Evolutionary conservation across 2,888 invertebrate species (phyloP), one percentile per base, ranked within the genome.

Genomic region (Cheilosia scutellata): DNA sequence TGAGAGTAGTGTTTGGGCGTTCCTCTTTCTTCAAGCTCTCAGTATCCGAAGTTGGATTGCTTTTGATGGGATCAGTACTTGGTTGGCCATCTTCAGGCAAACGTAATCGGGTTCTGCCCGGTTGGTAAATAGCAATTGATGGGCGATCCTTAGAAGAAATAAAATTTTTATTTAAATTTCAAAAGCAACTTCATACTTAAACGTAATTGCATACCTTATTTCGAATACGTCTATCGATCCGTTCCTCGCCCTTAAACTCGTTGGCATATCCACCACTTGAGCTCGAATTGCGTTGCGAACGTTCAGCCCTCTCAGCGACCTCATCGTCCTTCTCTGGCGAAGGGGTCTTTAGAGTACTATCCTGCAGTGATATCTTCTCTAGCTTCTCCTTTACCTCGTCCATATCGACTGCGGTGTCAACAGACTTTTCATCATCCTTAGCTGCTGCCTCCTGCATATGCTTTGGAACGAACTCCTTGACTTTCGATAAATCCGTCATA

Each of bases 121-220:
- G 98, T 88, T 97, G 95, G 92, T 98, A 98, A 88, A 98, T 96
- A 82, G 96, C 96, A 91, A 97, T 95, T 53, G 97, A 96, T 29
- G 98, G 98, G 51, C 98, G 96, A 93, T 98, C 97, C 96, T 96
- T 89, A 90, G 87, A 71, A 75, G 27, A 42, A 71, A 66, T 40
- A 82, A 49, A 31, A 2, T n/a, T 58, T 57, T 58, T 31, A 58
- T 20, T 47, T 60, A 4, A 44, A 65, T 4, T 29, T 9, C 7
- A 7, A 6, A 3, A n/a, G n/a, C n/a, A n/a, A n/a, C n/a, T n/a
- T n/a, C n/a, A n/a, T n/a, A n/a, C n/a, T 37, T n/a, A 47, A 13
- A 0, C 1, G 2, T 16, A 16, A 6, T 29, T 6, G 20, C 20
- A 5, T 88, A 92, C 92, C 90, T 92, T 92, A 74, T 92, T 92